Evolutionary conservation across 2,113 vertebrate species (phyloP), one percentile per base, ranked within the genome.

Genomic region (Podilymbus podiceps): DNA sequence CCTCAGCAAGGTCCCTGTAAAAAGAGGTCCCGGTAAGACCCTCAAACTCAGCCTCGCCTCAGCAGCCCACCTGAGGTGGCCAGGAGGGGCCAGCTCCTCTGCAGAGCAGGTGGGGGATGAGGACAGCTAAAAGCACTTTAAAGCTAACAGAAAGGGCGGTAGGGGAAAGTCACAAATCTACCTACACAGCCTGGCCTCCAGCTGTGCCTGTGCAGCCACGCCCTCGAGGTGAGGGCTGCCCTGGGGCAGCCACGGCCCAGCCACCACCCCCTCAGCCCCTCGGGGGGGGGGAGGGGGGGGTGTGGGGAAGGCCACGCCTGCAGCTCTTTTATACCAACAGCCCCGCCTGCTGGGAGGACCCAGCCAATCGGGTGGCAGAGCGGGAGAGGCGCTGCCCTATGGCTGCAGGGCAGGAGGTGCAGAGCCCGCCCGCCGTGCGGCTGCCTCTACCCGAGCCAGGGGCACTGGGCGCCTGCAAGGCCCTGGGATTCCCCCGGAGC

Each of bases 221-320:
- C 10, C 16, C 50, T 9, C 16, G 5, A 31, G 8, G 12, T 8
- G 9, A 33, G 2, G 1, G 2, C 24, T 52, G 14, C 40, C 22
- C 28, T 17, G 11, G 2, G 4, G 8, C 1, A 3, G 0, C 11
- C 3, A 4, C 30, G 9, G 2, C 3, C 4, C 42, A 3, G 0
- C 46, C 0, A 0, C 35, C n/a, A 6, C 8, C 0, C 0, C 28
- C 55, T 40, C 42, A 25, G 25, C 8, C 15, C 27, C 17, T 18
- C 38, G 4, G 5, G 10, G 2, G 1, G 0, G 4, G 2, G 4
- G n/a, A n/a, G 4, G 5, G 10, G 2, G 1, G 0, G 4, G 2
- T n/a, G n/a, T n/a, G 4, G 1, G 0, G 44, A 46, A 46, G 44
- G 4, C 12, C 0, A 0, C 0, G 1, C 24, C 55, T 1, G 0